Percentiles rank a stretch among this genome's conserved stretches.
These are phyloP conservation scores for Ptychochromis oligacanthus DNA, from an alignment of 2,113 vertebrate genomes.

Conservation along the genomic window DNA sequence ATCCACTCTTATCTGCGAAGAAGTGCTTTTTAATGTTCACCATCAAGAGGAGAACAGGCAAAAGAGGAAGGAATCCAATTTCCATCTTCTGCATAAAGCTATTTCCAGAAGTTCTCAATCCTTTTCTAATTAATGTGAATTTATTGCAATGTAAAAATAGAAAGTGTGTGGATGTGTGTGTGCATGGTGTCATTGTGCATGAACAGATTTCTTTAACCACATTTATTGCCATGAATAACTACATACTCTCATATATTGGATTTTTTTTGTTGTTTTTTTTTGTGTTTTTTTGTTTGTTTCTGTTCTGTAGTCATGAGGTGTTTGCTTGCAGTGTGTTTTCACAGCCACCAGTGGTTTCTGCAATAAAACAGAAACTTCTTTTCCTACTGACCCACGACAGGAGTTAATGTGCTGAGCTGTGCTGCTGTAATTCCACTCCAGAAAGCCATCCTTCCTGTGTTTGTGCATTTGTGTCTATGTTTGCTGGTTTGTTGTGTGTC, in stretches of 20 bases:
- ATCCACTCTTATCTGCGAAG: constrained; percentile 1
- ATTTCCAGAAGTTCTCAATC: constrained; percentile 47
- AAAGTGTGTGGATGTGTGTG: neutral
- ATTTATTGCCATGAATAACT: neutral
- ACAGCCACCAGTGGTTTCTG: neutral
- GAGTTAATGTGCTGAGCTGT: constrained; percentile 7
- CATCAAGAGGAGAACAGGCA: neutral
- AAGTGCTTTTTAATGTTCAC: constrained; percentile 53
- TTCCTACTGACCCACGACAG: constrained; percentile 6
- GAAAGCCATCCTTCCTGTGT: neutral
- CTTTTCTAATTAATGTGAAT: constrained; percentile 41
- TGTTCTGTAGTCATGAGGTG: neutral
- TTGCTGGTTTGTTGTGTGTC: accelerated
- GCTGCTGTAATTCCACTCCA: neutral
- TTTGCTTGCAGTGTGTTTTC: constrained; percentile 2
- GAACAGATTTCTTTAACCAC: constrained; percentile 5
- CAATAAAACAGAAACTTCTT: constrained; percentile 3
- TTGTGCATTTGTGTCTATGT: accelerated
- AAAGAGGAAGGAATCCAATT: constrained; percentile 48
- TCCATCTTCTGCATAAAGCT: constrained; percentile 30
- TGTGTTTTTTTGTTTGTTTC: neutral
- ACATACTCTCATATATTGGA: neutral
- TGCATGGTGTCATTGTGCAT: neutral
- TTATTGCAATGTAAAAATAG: constrained; percentile 49
- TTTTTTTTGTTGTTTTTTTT: neutral